Evolutionary conservation across 2,888 invertebrate genomes (phyloP), one percentile per base, ranked within the genome.

Genomic region (Conus canariensis): DNA sequence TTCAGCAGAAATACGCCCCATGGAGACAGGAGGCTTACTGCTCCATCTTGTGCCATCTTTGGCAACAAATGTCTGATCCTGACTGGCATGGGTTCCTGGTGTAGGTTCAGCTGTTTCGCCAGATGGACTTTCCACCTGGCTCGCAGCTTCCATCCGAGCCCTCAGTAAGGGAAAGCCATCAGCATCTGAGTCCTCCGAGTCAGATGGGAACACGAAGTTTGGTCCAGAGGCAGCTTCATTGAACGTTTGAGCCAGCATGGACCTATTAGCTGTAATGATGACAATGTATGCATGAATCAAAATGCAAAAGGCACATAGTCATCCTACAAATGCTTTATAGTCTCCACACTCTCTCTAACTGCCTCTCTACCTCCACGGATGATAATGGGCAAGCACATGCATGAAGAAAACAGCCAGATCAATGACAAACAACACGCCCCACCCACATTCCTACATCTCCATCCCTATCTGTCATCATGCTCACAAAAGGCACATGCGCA

Each of bases 31-130:
- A 80, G 80, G 83, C 16, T 16, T 25, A 58, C 2, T 58, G 83
- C 30, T 83, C 83, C 83, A 83, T 19, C 12, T 58, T 10, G 58
- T 83, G 58, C 83, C 83, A 58, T 83, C 83, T 58, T 83, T 83
- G 70, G 70, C 22, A 74, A 74, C 5, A 74, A 74, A 19, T 9
- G 19, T 70, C 19, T 30, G 30, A 2, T 70, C 22, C 19, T 70
- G 14, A 22, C 22, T 19, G 19, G 7, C 22, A 22, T n/a, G 9
- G 9, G 6, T 74, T 22, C n/a, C 22, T 74, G n/a, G 70, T 9
- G 6, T n/a, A 7, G 9, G n/a, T n/a, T 22, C 9, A 74, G 22
- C 70, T n/a, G n/a, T n/a, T n/a, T 22, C 22, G n/a, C n/a, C n/a
- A 7, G n/a, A 74, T 4, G 70, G 22, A 7, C 22, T n/a, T n/a